Evolutionary conservation across 1,140 invertebrate species (phyloP), one percentile per base, ranked within the genome.

Genomic region (Trachymyrmex septentrionalis): DNA sequence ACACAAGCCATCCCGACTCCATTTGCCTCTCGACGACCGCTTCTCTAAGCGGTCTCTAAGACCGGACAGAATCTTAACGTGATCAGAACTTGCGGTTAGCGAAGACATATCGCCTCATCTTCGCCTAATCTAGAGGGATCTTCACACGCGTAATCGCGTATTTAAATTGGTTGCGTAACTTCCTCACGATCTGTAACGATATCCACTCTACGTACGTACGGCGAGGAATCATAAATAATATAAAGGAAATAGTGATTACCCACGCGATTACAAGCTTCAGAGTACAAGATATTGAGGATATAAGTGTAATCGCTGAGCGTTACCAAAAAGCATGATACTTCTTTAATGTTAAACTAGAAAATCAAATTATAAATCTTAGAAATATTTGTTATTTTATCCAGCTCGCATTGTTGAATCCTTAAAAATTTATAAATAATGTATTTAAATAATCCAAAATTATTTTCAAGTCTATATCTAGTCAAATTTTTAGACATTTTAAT

Each of bases 11-110:
- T 19, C 64, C 6, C 21, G 21, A 10, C 53, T 57, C 14, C 50
- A 34, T 71, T 55, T 27, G 53, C 67, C 12, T 61, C 67, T 48
- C 55, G 19, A 61, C 21, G 38, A 19, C 34, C 38, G 38, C 53
- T 38, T 38, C 34, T 80, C 61, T 80, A 72, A 27, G 38, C 66
- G 53, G 19, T 55, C 71, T 61, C 67, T 30, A 84, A 81, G 50
- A 67, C 30, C 48, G 50, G 50, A 16, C 50, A 1, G n/a, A 55
- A 57, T 27, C 6, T 57, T 30, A 69, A 34, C 53, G 19, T 21
- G 66, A 71, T 19, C 48, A 24, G 48, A 67, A 80, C 27, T n/a
- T 48, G 19, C 21, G 27, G 16, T n/a, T 34, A 57, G 64, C 44
- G 34, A 27, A 82, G 14, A 59, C 14, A 19, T 30, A 61, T 16